phyloP scores from a whole-genome alignment of 2,888 invertebrate genomes.

The Eupsilia transversa region DNA sequence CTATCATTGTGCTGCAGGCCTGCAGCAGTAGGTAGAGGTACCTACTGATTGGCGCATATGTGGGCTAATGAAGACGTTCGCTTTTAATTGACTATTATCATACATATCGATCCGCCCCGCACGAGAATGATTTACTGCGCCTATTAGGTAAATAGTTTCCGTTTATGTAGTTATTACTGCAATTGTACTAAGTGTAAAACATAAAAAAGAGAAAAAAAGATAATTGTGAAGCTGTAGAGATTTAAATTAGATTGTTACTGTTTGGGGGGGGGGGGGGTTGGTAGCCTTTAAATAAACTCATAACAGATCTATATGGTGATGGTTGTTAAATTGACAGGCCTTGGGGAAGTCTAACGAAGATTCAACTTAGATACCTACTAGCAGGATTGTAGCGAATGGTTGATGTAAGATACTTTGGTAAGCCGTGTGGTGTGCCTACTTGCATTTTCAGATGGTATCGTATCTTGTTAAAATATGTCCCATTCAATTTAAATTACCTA shows the following conservation, averaged over 20 bases:
- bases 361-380: background rate
- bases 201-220: background rate
- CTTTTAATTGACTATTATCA: constrained; percentile 51
- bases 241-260: background rate
- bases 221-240: background rate
- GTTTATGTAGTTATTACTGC: constrained; percentile 23
- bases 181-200: constrained; percentile 9
- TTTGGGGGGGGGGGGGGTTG: no score
- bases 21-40: background rate
- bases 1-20: constrained; percentile 46
- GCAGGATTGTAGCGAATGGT: background rate
- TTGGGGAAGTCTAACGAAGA: background rate
- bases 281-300: no score
- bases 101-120: constrained; percentile 55
- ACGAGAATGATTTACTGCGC: constrained; percentile 20
- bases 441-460: background rate
- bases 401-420: background rate
- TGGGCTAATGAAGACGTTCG: constrained; percentile 60
- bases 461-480: constrained; percentile 20
- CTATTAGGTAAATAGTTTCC: constrained; percentile 32
- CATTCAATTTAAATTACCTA: constrained; percentile 32
- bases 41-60: constrained; percentile 44
- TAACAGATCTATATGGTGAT: background rate
- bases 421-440: background rate
- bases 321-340: background rate